phyloP scores from a whole-genome alignment of 2,888 invertebrate genomes.

The Phyllotreta striolata region DNA sequence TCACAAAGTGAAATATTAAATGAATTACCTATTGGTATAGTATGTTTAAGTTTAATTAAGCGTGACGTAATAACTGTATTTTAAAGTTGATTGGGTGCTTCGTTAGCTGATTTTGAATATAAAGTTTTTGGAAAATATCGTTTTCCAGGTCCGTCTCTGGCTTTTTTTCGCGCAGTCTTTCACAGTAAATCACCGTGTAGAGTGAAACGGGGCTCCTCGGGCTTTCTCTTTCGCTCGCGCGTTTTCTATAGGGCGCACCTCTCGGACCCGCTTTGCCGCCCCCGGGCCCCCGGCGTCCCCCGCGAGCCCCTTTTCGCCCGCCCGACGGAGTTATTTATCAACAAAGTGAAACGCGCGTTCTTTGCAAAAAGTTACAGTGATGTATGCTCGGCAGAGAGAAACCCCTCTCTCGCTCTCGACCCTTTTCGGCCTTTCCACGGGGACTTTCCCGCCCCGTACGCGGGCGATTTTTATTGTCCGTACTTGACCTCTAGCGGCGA shows the following conservation, averaged over 20 bases:
- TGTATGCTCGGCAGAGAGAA: constrained; percentile 29
- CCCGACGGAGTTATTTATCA: constrained; percentile 35
- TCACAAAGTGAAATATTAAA: too few relatives aligned
- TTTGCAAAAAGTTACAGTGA: constrained; percentile 36
- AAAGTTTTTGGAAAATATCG: not conserved
- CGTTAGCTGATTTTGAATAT: not conserved
- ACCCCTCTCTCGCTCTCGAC: constrained; percentile 6
- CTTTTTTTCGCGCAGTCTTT: constrained; percentile 48
- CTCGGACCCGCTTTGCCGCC: constrained; percentile 20
- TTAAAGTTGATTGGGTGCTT: too few relatives aligned
- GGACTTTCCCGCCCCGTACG: constrained; percentile 5
- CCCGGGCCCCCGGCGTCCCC: constrained; percentile 1
- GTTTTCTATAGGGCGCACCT: constrained; percentile 3
- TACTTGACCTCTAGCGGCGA: too few relatives aligned
- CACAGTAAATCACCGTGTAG: constrained; percentile 55
- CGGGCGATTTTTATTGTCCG: constrained; percentile 16
- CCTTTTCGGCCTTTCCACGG: constrained; percentile 6
- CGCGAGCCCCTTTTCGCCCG: constrained; percentile 15
- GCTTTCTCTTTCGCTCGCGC: constrained; percentile 26
- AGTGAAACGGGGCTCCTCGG: constrained; percentile 41
- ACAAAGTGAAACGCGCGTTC: constrained; percentile 34
- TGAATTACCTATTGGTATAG: too few relatives aligned
- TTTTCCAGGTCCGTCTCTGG: constrained; percentile 17
- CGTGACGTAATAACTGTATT: not conserved
- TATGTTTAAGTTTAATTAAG: not conserved